Percentiles rank a stretch among this genome's conserved stretches.
Evolutionary conservation across 2,888 invertebrate species (phyloP).

Genomic region (Schrankia costaestrigalis): DNA sequence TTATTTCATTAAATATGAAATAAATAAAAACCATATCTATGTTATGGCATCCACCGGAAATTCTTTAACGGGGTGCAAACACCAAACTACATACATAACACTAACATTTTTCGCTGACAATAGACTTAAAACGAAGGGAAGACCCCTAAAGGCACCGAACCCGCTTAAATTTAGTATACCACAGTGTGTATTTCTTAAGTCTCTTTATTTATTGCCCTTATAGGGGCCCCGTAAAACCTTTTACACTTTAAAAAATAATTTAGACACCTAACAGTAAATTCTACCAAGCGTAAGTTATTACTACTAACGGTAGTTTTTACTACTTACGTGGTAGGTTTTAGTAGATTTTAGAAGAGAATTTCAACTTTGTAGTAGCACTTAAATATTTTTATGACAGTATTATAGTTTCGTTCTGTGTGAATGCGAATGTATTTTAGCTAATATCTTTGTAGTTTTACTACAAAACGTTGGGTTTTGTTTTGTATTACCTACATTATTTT

Average conservation of each 20-base stretch:
- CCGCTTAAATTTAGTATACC: constrained; percentile 35
- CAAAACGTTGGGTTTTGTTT: too few relatives aligned
- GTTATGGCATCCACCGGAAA: constrained; percentile 1
- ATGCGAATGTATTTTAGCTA: constrained; percentile 3
- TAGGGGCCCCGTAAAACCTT: constrained; percentile 48
- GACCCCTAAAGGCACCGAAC: constrained; percentile 22
- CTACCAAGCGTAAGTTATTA: constrained; percentile 18
- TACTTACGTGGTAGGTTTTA: constrained; percentile 9
- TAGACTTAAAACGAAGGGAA: constrained; percentile 19
- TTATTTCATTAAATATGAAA: background rate
- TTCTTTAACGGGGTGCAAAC: constrained; percentile 8
- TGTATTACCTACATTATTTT: too few relatives aligned
- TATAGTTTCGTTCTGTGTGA: constrained; percentile 4
- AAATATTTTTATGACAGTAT: constrained; percentile 11
- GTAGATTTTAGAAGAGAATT: constrained; percentile 6
- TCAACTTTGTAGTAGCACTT: constrained; percentile 7
- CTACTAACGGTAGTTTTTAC: constrained; percentile 5
- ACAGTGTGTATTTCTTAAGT: constrained; percentile 33
- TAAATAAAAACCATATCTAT: too few relatives aligned
- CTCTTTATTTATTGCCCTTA: constrained; percentile 47
- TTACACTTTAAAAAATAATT: constrained; percentile 65
- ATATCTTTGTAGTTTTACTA: constrained; percentile 1
- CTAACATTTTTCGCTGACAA: constrained; percentile 21
- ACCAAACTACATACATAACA: constrained; percentile 15
- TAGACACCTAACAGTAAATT: constrained; percentile 19